These are phyloP conservation scores for Rhinoptilus africanus DNA, from an alignment of 2,113 vertebrate genomes.

Conservation along the genomic window DNA sequence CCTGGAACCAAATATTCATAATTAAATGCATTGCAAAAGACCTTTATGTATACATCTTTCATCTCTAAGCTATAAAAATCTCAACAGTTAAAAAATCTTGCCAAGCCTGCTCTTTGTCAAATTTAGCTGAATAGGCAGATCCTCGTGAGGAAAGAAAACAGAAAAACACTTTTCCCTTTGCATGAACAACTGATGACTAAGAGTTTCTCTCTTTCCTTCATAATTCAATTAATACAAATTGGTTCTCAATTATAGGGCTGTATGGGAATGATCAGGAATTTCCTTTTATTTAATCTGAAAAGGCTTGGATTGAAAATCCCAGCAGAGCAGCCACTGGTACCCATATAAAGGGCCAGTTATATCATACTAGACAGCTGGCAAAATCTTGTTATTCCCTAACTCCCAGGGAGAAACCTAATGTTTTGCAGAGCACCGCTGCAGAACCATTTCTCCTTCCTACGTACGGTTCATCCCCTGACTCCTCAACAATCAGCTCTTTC, in stretches of 20 bases:
- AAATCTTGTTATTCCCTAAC: slow-evolving; percentile 36
- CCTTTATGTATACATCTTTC: slow-evolving; percentile 54
- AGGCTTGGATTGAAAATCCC: slow-evolving; percentile 36
- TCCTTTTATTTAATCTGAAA: slow-evolving; percentile 57
- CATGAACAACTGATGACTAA: slow-evolving; percentile 61
- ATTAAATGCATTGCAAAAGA: slow-evolving; percentile 66
- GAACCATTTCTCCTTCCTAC: slow-evolving; percentile 20
- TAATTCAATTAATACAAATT: slow-evolving; percentile 62
- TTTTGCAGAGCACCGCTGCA: slow-evolving; percentile 37
- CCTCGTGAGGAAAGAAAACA: slow-evolving; percentile 24
- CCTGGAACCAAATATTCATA: slow-evolving; percentile 58
- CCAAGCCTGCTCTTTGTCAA: slow-evolving; percentile 39
- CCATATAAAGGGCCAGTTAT: slow-evolving; percentile 34
- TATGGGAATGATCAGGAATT: slow-evolving; percentile 42
- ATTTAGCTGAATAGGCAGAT: slow-evolving; percentile 60
- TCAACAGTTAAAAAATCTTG: slow-evolving; percentile 58
- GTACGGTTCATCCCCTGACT: neutral
- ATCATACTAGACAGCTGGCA: slow-evolving; percentile 33
- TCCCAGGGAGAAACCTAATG: slow-evolving; percentile 55
- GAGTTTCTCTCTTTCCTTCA: slow-evolving; percentile 65
- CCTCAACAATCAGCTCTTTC: neutral
- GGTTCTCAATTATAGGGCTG: slow-evolving; percentile 29
- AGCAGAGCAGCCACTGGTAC: slow-evolving; percentile 16
- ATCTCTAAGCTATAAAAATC: slow-evolving; percentile 65
- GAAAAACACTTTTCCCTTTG: slow-evolving; percentile 41